Base-by-base conservation (phyloP, 2,113 vertebrate genomes). In the Syngnathus scovelli region DNA sequence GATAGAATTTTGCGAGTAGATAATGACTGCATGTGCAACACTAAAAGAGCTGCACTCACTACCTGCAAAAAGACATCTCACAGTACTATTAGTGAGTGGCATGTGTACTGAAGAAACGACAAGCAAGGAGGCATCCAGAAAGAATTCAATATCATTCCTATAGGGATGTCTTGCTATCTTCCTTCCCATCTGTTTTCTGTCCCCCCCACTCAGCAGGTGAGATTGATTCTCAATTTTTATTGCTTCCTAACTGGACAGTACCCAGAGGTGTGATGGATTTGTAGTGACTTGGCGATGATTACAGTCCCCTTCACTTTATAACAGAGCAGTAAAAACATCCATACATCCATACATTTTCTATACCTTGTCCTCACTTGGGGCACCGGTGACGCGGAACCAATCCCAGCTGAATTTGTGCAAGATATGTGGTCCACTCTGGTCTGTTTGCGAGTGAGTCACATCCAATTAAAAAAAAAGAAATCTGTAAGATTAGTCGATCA, bases 181-280 rank as follows among this genome's bases (percentile, higher is more conserved):
- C 21, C 27, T 56, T 56, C 16, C 55, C 27, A 56, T 56, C 55
- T 33, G 55, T 56, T 56, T 56, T 36, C 55, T 56, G 27, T 16
- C 55, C 23, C 54, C 54, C 27, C 55, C 13, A 56, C 55, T 56
- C 27, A 56, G 55, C 27, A 56, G 27, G 55, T 56, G 55, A 33
- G 7, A 56, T 56, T 36, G 55, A 56, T 56, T 36, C 55, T 56
- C 55, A 56, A 36, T 56, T 56, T 56, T 56, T 56, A 56, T 56
- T 56, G 27, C 55, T 56, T 56, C 55, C 55, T 56, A 15, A 15
- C 27, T 56, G 55, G 55, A 56, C 55, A 33, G 13, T 4, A 4
- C 4, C 27, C 27, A 23, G 23, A 56, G 55, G 55, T 27, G 55
- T 56, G 13, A 56, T 11, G 36, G 55, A 56, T 56, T 56, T 36